Percentiles rank a stretch among this genome's conserved stretches.
Evolutionary conservation across 2,888 invertebrate genomes (phyloP).

Genomic region (Platycheirus albimanus): DNA sequence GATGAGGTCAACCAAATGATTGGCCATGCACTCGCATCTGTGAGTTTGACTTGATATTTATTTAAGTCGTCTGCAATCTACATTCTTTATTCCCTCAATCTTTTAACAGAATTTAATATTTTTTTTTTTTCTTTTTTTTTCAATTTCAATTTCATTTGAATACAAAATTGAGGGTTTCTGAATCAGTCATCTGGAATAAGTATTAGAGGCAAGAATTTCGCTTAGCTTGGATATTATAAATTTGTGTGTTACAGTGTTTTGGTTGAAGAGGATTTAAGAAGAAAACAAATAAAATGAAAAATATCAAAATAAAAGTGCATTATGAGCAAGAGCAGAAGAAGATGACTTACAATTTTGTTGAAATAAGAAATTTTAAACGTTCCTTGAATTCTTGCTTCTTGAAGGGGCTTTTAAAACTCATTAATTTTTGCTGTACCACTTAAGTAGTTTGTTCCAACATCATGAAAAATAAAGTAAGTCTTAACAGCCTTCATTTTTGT

Average conservation of each 20-base stretch:
- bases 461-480: too few species aligned
- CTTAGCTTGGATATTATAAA: constrained; percentile 37
- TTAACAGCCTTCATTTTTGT: too few species aligned
- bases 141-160: constrained; percentile 59
- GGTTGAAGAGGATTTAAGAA: too few species aligned
- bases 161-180: constrained; percentile 36
- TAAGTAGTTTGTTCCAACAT: too few species aligned
- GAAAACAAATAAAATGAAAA: too few species aligned
- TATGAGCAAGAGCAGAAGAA: too few species aligned
- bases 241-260: constrained; percentile 32
- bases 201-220: constrained; percentile 37
- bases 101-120: constrained; percentile 2
- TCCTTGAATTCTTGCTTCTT: too few species aligned
- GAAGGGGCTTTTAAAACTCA: too few species aligned
- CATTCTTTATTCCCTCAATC: background rate
- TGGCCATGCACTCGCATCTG: constrained; percentile 58
- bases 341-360: too few species aligned
- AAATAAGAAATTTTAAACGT: too few species aligned
- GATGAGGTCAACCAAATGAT: constrained; percentile 61
- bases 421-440: too few species aligned
- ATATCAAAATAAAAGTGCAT: too few species aligned
- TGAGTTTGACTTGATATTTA: constrained; percentile 29
- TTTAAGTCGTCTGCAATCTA: constrained; percentile 27
- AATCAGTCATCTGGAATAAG: constrained; percentile 58
- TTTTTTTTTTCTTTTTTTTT: constrained; percentile 23